Base-by-base conservation (phyloP, 2,888 invertebrate genomes). In the Callyntrura guangdongensis region DNA sequence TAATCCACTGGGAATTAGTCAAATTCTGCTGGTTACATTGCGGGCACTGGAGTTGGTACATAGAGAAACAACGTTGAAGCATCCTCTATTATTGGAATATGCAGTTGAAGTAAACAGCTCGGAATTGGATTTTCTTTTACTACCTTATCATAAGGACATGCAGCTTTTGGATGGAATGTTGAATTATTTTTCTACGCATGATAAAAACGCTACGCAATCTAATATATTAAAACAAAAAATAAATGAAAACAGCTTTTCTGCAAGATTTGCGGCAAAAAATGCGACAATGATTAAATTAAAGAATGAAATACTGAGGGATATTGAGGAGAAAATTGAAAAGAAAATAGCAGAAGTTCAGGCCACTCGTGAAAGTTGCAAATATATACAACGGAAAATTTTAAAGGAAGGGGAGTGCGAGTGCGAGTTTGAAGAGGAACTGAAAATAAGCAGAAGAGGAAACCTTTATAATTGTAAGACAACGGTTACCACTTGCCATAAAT, bases 11-110 rank as follows among this genome's bases (percentile, higher is more conserved):
- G n/a, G n/a, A n/a, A n/a, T 69, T 20, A 86, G 90, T 64, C 69
- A 81, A 27, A 72, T 90, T 47, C 9, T 67, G 5, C 47, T 82
- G 6, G 47, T 17, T 0, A 25, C 20, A 9, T 36, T 90, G 3
- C 72, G 61, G 20, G 36, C 17, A 17, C 12, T 90, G 8, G 67
- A 90, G 14, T n/a, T 81, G 27, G 45, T 90, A 27, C 86, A 90
- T 25, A 17, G 67, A 61, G 49, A 49, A 6, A 86, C 86, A 0
- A 20, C n/a, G 0, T 49, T 14, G 17, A 45, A 53, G 14, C 72
- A 53, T 82, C 81, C 85, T 4, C 81, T 90, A 0, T 20, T 90
- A 6, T 17, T 11, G 3, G 25, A 90, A n/a, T 90, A 90, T 47
- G 67, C 67, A 5, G 49, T 25, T 17, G 90, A 86, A 8, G 85